A percentile compares a stretch with the other conserved stretches of the same genome.
Conservation (phyloP, 2,113 vertebrate species). For the Gadus macrocephalus region DNA sequence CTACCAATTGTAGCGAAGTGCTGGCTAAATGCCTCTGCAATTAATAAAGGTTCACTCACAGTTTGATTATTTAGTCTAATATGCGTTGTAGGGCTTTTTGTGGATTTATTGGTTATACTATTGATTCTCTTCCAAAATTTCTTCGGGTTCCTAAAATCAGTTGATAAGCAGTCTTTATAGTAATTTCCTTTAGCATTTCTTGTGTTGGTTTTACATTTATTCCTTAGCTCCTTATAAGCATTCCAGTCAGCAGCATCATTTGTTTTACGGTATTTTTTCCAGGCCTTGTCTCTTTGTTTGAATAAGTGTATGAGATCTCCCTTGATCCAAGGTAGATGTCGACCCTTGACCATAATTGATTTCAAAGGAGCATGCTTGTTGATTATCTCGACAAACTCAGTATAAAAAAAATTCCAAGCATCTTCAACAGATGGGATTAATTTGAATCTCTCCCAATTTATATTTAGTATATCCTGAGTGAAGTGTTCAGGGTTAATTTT, state of each 20-base stretch:
- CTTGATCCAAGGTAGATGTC: not conserved
- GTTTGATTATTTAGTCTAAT: not conserved
- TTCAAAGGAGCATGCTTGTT: not conserved
- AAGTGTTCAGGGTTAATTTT: not conserved
- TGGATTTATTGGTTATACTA: not conserved
- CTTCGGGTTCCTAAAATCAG: not conserved
- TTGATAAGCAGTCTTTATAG: not conserved
- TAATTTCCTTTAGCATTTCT: not conserved
- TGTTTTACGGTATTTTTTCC: not conserved
- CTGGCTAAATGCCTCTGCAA: not conserved
- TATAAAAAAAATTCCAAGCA: not conserved
- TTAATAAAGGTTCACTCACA: not conserved
- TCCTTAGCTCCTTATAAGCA: not conserved
- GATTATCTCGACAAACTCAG: not conserved
- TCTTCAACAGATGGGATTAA: not conserved
- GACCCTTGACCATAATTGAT: not conserved
- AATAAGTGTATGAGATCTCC: not conserved
- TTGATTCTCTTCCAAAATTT: slow-evolving; percentile 1
- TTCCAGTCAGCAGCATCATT: not conserved
- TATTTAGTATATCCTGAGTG: not conserved
- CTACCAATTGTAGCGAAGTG: not conserved
- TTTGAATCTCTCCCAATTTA: not conserved
- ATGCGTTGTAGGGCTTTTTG: not conserved
- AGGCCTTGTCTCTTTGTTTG: not conserved
- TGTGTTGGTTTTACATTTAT: not conserved